Evolutionary conservation across 2,888 invertebrate species (phyloP).

Genomic region (Synanthedon myopaeformis): DNA sequence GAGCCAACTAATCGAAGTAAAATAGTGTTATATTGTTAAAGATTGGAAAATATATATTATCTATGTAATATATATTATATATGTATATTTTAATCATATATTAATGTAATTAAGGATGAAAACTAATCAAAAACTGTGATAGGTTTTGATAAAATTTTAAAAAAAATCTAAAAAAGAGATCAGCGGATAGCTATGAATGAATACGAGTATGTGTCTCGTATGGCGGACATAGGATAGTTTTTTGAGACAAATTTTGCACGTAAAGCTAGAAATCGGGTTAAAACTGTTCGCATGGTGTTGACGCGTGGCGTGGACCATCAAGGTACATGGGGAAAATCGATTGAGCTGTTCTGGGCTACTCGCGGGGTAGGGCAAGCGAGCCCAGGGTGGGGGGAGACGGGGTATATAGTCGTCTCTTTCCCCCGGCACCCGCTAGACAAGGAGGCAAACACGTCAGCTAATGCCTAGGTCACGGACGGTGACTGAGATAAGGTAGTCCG

Average conservation of each 20-base stretch:
- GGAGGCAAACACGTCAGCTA: constrained; percentile 10
- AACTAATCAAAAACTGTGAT: constrained; percentile 71
- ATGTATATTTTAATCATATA: constrained; percentile 70
- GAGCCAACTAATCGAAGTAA: constrained; percentile 50
- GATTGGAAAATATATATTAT: constrained; percentile 63
- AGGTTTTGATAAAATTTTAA: constrained; percentile 71
- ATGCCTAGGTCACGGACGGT: constrained; percentile 16
- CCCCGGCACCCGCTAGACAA: constrained; percentile 3
- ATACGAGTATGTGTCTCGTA: background rate
- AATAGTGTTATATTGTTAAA: constrained; percentile 69
- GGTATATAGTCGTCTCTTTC: constrained; percentile 4
- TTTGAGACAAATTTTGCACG: constrained; percentile 12
- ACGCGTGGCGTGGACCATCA: constrained; percentile 18
- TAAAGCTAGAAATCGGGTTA: constrained; percentile 28
- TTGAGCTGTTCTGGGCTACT: constrained; percentile 32
- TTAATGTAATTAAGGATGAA: constrained; percentile 67
- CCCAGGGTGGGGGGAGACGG: constrained; percentile 6
- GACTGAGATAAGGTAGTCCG: constrained; percentile 20
- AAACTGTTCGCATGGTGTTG: constrained; percentile 24
- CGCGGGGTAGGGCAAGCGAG: constrained; percentile 10
- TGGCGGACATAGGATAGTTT: constrained; percentile 12
- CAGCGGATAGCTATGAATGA: constrained; percentile 11
- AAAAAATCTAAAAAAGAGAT: constrained; percentile 29
- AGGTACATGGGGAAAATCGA: constrained; percentile 40
- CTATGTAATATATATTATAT: constrained; percentile 25